phyloP scores from a whole-genome alignment of 2,113 vertebrate genomes.

The Paramormyrops kingsleyae region DNA sequence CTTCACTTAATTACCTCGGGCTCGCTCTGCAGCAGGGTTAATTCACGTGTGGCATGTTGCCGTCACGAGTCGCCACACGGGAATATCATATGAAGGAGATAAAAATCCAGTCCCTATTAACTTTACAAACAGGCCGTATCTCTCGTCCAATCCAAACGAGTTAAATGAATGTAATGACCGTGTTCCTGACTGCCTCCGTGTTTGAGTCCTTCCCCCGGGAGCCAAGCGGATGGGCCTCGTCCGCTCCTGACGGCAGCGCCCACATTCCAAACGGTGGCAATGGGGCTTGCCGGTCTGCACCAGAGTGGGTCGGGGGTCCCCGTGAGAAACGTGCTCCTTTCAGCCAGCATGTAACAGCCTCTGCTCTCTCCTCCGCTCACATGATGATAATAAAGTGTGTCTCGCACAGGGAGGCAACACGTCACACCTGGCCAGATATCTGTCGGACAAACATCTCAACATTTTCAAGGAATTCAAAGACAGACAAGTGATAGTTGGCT shows the following conservation, averaged over 20 bases:
- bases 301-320: not conserved
- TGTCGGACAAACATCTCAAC: not conserved
- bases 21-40: constrained; percentile 4
- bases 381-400: not conserved
- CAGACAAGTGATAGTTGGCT: too few species aligned
- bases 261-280: not conserved
- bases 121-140: not conserved
- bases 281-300: not conserved
- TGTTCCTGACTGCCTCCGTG: not conserved
- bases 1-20: not conserved
- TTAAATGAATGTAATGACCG: not conserved
- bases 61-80: not conserved
- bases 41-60: not conserved
- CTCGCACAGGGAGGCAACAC: not conserved
- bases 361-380: not conserved
- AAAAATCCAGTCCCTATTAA: not conserved
- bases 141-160: not conserved
- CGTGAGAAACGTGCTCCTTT: not conserved
- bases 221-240: not conserved
- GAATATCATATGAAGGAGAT: not conserved
- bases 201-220: too few species aligned
- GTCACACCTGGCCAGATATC: not conserved
- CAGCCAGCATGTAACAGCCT: not conserved
- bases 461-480: not conserved
- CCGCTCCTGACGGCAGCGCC: not conserved